Evolutionary conservation across 2,797 vertebrate species (phyloP).

Genomic region (Tamandua tetradactyla): DNA sequence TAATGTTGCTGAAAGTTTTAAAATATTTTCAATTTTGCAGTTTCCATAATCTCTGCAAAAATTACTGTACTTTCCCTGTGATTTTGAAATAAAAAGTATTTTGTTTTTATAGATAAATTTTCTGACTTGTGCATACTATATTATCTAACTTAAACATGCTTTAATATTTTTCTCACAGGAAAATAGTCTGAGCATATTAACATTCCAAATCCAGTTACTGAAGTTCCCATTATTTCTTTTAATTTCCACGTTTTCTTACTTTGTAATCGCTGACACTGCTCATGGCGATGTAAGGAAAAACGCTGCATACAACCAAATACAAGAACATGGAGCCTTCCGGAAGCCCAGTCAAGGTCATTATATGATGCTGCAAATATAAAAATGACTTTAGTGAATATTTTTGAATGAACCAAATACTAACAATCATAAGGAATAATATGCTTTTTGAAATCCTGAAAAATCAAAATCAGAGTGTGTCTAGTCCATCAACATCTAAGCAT

Average conservation of each 20-base stretch:
- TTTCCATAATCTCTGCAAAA: background rate
- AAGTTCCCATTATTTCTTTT: background rate
- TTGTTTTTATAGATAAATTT: slow-evolving; percentile 18
- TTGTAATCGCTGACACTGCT: slow-evolving; percentile 89
- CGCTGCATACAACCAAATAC: slow-evolving; percentile 59
- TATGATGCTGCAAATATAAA: background rate
- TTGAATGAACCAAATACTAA: background rate
- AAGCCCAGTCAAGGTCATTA: rapidly evolving
- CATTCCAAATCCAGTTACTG: background rate
- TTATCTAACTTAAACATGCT: background rate
- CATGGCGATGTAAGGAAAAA: slow-evolving; percentile 93
- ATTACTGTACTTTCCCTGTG: background rate
- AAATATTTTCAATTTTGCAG: background rate
- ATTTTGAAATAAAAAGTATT: background rate
- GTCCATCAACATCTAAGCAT: background rate
- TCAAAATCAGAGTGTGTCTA: background rate
- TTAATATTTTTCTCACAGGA: background rate
- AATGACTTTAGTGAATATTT: background rate
- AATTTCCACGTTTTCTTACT: slow-evolving; percentile 80
- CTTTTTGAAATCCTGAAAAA: background rate
- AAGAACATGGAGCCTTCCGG: background rate
- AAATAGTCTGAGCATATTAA: background rate
- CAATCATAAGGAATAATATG: background rate
- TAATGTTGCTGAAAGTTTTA: background rate
- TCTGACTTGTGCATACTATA: background rate